Evolutionary conservation across 2,888 invertebrate genomes (phyloP), one percentile per base, ranked within the genome.

Genomic region (Coenonympha glycerion): DNA sequence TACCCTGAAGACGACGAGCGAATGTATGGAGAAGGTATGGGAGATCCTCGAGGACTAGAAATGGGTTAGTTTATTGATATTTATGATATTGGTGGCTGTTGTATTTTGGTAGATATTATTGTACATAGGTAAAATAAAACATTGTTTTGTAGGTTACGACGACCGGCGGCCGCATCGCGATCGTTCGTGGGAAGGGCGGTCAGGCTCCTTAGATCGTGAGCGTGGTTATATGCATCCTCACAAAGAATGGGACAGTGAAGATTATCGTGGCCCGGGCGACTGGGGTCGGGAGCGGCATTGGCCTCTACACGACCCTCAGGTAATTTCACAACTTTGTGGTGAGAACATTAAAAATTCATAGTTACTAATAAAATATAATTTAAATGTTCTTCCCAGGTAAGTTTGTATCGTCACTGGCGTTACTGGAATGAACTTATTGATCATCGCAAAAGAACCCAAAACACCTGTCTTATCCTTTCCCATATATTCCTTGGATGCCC

Each of bases 131-230:
- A n/a, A n/a, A 16, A 8, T 15, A 28, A 9, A 13, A 33, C 5
- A 42, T 16, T 11, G 19, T 22, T 13, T 61, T 57, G 21, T 75
- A 73, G 87, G 84, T 55, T 88, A 87, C 62, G 89, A 89, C 52
- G 88, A 88, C 45, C 76, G 87, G 18, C 85, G 88, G 37, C 81
- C 79, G 5, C 80, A 78, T 55, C 85, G 90, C 28, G 85, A 89
- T 61, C 88, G 85, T 30, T 89, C 90, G 13, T 89, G 90, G 90
- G 89, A 88, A 56, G 82, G 86, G n/a, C 74, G 86, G 4, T 80
- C 85, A 39, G 75, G 81, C 4, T 87, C 87, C 0, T 69, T 87
- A 56, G 88, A 88, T 37, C 79, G 85, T 46, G 87, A 88, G 42
- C 77, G 87, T 28, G 76, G 76, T 1, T 88, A 87, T 52, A 73